Evolutionary conservation across 2,113 vertebrate genomes (phyloP).

Genomic region (Spermophilus dauricus): DNA sequence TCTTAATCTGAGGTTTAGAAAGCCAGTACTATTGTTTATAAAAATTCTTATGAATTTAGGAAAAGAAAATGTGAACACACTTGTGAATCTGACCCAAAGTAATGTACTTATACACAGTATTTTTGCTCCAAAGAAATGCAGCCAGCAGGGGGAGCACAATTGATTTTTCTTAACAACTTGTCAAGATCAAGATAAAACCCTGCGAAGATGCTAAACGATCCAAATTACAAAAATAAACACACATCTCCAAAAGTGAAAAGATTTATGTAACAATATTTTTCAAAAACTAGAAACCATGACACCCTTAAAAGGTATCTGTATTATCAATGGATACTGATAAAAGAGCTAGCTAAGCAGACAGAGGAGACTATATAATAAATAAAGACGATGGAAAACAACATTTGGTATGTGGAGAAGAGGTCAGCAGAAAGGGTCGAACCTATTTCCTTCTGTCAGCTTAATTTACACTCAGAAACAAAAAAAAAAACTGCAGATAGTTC

Average conservation of each 20-base stretch:
- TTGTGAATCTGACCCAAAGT: neutral
- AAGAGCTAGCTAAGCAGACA: neutral
- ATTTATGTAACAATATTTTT: neutral
- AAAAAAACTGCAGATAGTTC: neutral
- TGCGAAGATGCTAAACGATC: neutral
- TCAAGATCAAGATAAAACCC: neutral
- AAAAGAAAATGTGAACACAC: neutral
- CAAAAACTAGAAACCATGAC: neutral
- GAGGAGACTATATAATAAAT: neutral
- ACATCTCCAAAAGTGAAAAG: neutral
- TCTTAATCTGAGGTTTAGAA: neutral
- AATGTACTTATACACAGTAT: neutral
- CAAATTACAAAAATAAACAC: neutral
- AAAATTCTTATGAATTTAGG: neutral
- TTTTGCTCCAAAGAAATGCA: neutral
- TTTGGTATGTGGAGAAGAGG: neutral
- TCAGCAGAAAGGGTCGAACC: neutral
- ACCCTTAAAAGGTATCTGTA: neutral
- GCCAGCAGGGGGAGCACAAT: slow-evolving; percentile 51
- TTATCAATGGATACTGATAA: neutral
- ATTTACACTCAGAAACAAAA: neutral
- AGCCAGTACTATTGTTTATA: neutral
- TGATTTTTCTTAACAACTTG: neutral
- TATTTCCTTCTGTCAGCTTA: neutral
- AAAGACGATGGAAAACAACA: neutral